Conservation (phyloP, 2,888 invertebrate species). For the Noctua comes region DNA sequence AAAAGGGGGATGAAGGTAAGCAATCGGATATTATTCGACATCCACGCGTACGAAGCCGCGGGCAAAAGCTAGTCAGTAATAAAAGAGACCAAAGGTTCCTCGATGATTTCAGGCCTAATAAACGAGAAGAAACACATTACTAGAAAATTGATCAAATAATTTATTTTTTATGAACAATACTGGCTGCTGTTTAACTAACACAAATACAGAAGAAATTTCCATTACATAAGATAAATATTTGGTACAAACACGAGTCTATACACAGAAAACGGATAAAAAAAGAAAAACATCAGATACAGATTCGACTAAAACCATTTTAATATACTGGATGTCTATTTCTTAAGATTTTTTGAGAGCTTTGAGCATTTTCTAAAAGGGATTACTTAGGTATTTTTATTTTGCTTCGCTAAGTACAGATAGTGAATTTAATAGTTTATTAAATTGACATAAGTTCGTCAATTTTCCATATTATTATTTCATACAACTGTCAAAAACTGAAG, state of each 20-base stretch:
- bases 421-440: neutral
- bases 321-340: constrained; percentile 14
- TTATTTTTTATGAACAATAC: neutral
- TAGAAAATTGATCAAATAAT: constrained; percentile 2
- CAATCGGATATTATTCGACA: too few species aligned
- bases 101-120: neutral
- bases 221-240: constrained; percentile 50
- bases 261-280: constrained; percentile 1
- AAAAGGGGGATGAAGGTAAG: too few species aligned
- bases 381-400: neutral
- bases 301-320: constrained; percentile 13
- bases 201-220: constrained; percentile 25
- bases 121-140: neutral
- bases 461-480: neutral
- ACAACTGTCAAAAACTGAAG: neutral
- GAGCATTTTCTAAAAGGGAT: neutral
- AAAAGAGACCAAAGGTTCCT: neutral
- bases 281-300: neutral
- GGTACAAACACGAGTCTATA: constrained; percentile 24
- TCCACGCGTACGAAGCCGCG: too few species aligned
- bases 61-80: too few species aligned
- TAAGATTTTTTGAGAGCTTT: constrained; percentile 8
- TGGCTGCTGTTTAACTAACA: neutral
- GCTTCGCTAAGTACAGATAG: neutral
- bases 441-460: neutral